A percentile compares a stretch with the other conserved stretches of the same genome.
Evolutionary conservation across 2,888 invertebrate species (phyloP).

Genomic region (Himalopsyche tibetana): DNA sequence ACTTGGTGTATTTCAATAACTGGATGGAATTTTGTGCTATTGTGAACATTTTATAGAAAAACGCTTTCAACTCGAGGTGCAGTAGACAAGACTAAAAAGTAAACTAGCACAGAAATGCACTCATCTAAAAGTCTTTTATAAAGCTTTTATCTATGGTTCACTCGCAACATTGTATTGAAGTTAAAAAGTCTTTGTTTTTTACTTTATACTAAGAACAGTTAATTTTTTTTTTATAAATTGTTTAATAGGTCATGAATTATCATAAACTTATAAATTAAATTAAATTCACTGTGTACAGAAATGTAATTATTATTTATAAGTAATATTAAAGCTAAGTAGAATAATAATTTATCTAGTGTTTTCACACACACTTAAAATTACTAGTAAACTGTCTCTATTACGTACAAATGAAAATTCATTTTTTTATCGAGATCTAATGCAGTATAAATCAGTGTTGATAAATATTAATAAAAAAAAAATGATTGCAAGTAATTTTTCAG

Average conservation of each 20-base stretch:
- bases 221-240: too few species aligned
- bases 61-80: too few species aligned
- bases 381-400: background rate
- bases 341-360: constrained; percentile 18
- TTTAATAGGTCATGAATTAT: too few species aligned
- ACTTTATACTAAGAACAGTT: too few species aligned
- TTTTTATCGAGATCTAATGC: constrained; percentile 11
- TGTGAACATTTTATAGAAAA: background rate
- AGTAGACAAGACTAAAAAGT: too few species aligned
- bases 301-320: too few species aligned
- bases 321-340: constrained; percentile 11
- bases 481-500: too few species aligned
- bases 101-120: too few species aligned
- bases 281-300: too few species aligned
- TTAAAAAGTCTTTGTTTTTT: background rate
- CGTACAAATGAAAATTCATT: background rate
- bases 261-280: too few species aligned
- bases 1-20: background rate
- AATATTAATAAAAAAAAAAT: too few species aligned
- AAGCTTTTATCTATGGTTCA: background rate
- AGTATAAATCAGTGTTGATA: background rate
- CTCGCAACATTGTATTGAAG: background rate
- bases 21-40: constrained; percentile 29
- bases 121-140: background rate
- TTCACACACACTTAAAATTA: constrained; percentile 24